A percentile compares a stretch with the other conserved stretches of the same genome.
Evolutionary conservation across 92 coral and sea anemone species (phyloP).

Genomic region (Epizoanthus stellaris): DNA sequence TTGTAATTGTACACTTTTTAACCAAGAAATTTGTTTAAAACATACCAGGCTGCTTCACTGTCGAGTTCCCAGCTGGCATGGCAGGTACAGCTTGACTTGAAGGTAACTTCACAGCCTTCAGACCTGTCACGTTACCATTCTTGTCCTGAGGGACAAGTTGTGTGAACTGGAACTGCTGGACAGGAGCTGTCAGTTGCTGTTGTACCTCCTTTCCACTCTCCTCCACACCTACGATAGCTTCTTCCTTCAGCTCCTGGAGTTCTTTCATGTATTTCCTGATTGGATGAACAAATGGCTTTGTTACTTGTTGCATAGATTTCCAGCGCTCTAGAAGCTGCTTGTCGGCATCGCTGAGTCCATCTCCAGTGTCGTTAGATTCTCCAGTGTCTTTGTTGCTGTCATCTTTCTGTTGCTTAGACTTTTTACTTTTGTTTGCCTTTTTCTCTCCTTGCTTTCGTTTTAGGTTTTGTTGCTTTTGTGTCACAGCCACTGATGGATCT

Average conservation of each 20-base stretch:
- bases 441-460: constrained; percentile 81
- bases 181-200: not conserved
- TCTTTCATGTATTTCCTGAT: constrained; percentile 93
- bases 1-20: too few species aligned
- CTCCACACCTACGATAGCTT: constrained; percentile 40
- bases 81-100: constrained; percentile 36
- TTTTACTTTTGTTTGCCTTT: constrained; percentile 67
- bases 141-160: constrained; percentile 90
- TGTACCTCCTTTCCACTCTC: constrained; percentile 13
- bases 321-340: constrained; percentile 87
- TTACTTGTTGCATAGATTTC: constrained; percentile 93
- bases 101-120: constrained; percentile 91
- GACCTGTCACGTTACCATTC: constrained; percentile 73
- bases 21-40: not conserved
- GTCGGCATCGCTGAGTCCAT: constrained; percentile 84
- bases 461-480: constrained; percentile 72
- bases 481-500: constrained; percentile 50
- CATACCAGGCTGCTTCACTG: constrained; percentile 52
- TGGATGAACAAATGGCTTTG: constrained; percentile 96
- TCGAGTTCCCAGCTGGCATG: constrained; percentile 19
- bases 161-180: constrained; percentile 82
- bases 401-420: constrained; percentile 54
- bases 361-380: constrained; percentile 33
- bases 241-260: constrained; percentile 77
- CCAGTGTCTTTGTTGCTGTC: constrained; percentile 46